A percentile compares a stretch with the other conserved stretches of the same genome.
phyloP scores from a whole-genome alignment of 2,888 invertebrate genomes.

The Mimachlamys varia region DNA sequence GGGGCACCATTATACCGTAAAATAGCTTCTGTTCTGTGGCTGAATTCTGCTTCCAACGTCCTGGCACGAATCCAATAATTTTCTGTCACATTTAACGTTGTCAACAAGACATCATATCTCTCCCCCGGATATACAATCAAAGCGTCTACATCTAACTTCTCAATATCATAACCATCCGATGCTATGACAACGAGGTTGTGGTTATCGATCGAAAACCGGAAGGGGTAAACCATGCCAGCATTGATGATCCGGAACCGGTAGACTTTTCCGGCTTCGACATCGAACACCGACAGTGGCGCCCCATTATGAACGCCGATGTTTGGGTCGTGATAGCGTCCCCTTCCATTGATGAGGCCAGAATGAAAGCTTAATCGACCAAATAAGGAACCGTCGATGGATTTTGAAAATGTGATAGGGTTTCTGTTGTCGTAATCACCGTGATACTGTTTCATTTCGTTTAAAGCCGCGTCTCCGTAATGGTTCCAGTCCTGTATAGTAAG shows the following conservation, averaged over 20 bases:
- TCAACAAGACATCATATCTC: slow-evolving; percentile 64
- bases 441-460: slow-evolving; percentile 47
- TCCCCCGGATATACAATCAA: slow-evolving; percentile 66
- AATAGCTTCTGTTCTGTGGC: slow-evolving; percentile 55
- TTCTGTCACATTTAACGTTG: slow-evolving; percentile 52
- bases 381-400: slow-evolving; percentile 40
- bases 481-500: slow-evolving; percentile 69
- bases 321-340: slow-evolving; percentile 55
- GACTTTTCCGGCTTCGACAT: slow-evolving; percentile 42
- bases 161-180: slow-evolving; percentile 51
- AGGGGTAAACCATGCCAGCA: slow-evolving; percentile 48
- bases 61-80: slow-evolving; percentile 68
- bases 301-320: slow-evolving; percentile 44
- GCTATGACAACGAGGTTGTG: slow-evolving; percentile 62
- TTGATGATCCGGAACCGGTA: slow-evolving; percentile 61
- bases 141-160: slow-evolving; percentile 55
- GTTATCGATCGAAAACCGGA: slow-evolving; percentile 62
- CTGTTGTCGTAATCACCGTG: slow-evolving; percentile 51
- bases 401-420: slow-evolving; percentile 6
- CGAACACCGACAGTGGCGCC: slow-evolving; percentile 55
- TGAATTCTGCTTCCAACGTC: slow-evolving; percentile 54
- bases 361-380: slow-evolving; percentile 51
- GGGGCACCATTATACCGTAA: slow-evolving; percentile 54
- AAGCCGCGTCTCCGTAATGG: slow-evolving; percentile 63
- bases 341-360: slow-evolving; percentile 63